phyloP scores from a whole-genome alignment of 2,888 invertebrate genomes.

The Crioceris asparagi region DNA sequence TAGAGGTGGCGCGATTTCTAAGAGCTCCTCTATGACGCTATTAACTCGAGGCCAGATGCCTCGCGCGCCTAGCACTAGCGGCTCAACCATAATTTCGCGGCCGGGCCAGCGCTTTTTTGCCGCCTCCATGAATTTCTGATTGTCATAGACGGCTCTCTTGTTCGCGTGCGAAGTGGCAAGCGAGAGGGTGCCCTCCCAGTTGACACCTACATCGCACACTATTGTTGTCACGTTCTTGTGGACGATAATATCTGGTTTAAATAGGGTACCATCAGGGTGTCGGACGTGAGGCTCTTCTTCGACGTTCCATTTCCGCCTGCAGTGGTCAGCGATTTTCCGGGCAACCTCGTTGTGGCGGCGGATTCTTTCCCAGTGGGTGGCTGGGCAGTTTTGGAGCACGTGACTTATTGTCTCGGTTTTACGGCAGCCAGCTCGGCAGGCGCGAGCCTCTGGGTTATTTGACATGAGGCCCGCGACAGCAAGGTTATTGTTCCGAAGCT shows the following conservation, averaged over 20 bases:
- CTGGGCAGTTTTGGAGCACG: conserved; percentile 14
- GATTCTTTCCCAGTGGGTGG: conserved; percentile 8
- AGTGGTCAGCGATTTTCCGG: conserved; percentile 4
- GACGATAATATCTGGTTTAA: conserved; percentile 17
- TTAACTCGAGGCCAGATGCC: conserved; percentile 20
- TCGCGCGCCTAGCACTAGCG: conserved; percentile 15
- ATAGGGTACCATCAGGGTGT: conserved; percentile 15
- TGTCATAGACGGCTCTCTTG: conserved; percentile 13
- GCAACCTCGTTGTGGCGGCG: conserved; percentile 11
- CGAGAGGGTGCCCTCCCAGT: conserved; percentile 5
- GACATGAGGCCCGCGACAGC: conserved; percentile 9
- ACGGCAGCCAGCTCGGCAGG: conserved; percentile 8
- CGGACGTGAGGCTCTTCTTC: conserved; percentile 19
- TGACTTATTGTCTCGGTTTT: conserved; percentile 10
- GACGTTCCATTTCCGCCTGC: conserved; percentile 2
- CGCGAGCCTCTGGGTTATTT: conserved; percentile 1
- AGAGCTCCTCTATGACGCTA: background rate
- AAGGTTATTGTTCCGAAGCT: conserved; percentile 12
- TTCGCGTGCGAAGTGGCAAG: background rate
- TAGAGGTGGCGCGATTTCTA: background rate
- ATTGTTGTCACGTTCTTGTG: background rate
- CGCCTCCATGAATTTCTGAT: conserved; percentile 15
- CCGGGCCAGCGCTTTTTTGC: conserved; percentile 1
- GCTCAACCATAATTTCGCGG: background rate
- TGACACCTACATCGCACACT: conserved; percentile 9